phyloP scores from a whole-genome alignment of 2,888 invertebrate genomes.

The Lithophane ornitopus region DNA sequence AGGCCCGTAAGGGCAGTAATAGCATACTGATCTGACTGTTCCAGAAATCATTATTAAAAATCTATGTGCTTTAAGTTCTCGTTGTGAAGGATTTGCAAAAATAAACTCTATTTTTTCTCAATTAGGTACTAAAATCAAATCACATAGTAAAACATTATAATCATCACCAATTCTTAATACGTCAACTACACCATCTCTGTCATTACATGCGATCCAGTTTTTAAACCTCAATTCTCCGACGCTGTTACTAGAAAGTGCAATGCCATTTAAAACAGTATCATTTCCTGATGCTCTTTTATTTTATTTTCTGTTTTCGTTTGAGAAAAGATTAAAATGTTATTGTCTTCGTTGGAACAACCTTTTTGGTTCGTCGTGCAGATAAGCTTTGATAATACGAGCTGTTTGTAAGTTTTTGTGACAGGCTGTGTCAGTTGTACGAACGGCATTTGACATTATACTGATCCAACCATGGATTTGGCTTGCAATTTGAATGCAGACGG shows the following conservation, averaged over 20 bases:
- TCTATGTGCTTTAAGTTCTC: neutral
- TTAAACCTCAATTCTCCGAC: slow-evolving; percentile 30
- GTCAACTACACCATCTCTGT: slow-evolving; percentile 13
- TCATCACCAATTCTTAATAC: neutral
- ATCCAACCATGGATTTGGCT: neutral
- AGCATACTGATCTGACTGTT: neutral
- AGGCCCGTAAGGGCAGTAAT: no score
- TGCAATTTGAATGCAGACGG: neutral
- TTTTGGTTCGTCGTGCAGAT: slow-evolving; percentile 14
- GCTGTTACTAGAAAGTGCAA: slow-evolving; percentile 39
- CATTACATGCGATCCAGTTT: slow-evolving; percentile 43
- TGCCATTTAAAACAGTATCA: slow-evolving; percentile 39
- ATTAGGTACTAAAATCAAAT: neutral
- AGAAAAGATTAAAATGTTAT: slow-evolving; percentile 22
- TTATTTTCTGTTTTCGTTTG: neutral
- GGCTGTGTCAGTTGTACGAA: neutral
- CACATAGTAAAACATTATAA: neutral
- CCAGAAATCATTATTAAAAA: neutral
- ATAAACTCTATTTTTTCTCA: neutral
- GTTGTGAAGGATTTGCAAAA: neutral
- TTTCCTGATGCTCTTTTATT: slow-evolving; percentile 37
- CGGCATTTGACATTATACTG: neutral
- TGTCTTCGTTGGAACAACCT: slow-evolving; percentile 16
- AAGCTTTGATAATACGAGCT: neutral
- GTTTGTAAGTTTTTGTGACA: neutral